Evolutionary conservation across 2,113 vertebrate genomes (phyloP).

Genomic region (Peromyscus californicus): DNA sequence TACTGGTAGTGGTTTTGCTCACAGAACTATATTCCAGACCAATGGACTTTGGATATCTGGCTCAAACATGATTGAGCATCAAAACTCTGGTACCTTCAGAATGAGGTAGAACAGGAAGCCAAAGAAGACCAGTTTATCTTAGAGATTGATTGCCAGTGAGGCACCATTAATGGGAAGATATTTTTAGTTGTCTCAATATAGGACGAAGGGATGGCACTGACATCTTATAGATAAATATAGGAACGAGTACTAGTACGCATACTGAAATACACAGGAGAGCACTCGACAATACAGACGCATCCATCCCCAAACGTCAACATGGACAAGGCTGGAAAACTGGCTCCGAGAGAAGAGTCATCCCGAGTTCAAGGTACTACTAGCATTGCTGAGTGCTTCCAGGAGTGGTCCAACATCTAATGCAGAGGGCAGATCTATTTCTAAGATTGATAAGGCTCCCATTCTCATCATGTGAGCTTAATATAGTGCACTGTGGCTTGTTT

Average conservation of each 20-base stretch:
- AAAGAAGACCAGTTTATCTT: not conserved
- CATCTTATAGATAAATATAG: not conserved
- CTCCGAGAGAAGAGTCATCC: not conserved
- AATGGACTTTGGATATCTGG: not conserved
- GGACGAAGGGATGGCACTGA: not conserved
- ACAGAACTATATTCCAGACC: not conserved
- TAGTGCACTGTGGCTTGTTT: not conserved
- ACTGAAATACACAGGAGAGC: not conserved
- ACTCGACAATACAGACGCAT: not conserved
- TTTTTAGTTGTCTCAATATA: not conserved
- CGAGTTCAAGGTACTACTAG: not conserved
- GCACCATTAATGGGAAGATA: not conserved
- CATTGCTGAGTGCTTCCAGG: not conserved
- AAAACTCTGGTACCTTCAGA: not conserved
- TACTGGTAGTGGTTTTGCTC: slow-evolving; percentile 1
- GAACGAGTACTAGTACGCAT: not conserved
- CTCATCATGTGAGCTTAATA: not conserved
- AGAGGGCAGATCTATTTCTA: slow-evolving; percentile 15
- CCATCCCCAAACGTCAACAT: not conserved
- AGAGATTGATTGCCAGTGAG: not conserved
- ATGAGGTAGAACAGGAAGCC: not conserved
- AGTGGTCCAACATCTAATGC: not conserved
- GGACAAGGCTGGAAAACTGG: not conserved
- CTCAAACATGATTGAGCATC: not conserved
- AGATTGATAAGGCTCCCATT: not conserved